Conservation (phyloP, 2,888 invertebrate genomes). For the Parnassius mnemosyne region DNA sequence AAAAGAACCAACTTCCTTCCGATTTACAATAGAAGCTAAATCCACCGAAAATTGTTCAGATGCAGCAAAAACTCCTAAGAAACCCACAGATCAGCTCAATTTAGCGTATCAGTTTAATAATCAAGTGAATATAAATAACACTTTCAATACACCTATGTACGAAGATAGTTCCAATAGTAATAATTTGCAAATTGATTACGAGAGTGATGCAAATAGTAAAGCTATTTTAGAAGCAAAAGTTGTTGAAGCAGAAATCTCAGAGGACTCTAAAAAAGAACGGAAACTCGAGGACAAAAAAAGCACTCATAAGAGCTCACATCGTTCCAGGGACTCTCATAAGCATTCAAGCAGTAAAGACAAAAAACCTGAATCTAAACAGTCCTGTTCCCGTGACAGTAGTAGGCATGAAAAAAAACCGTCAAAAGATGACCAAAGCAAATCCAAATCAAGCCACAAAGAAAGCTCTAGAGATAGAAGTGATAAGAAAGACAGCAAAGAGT, state of each 20-base stretch:
- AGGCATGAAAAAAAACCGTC: conserved; percentile 61
- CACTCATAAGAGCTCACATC: conserved; percentile 63
- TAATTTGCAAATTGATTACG: conserved; percentile 70
- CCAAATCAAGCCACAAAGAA: conserved; percentile 59
- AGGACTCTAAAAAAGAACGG: conserved; percentile 58
- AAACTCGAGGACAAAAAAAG: conserved; percentile 59
- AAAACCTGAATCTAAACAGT: conserved; percentile 62
- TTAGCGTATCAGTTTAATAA: conserved; percentile 63
- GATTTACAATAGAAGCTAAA: conserved; percentile 66
- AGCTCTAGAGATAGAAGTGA: conserved; percentile 58
- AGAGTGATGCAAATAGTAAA: conserved; percentile 74
- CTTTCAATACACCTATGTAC: conserved; percentile 62
- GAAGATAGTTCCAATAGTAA: conserved; percentile 75
- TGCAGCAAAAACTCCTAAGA: conserved; percentile 48
- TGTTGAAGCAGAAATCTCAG: conserved; percentile 57
- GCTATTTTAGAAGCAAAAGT: conserved; percentile 56
- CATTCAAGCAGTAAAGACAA: conserved; percentile 68
- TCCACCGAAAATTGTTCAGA: conserved; percentile 53
- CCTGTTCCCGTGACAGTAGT: conserved; percentile 61
- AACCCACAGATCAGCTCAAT: conserved; percentile 50
- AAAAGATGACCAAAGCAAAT: conserved; percentile 61
- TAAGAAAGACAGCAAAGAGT: conserved; percentile 63
- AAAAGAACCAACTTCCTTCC: conserved; percentile 62
- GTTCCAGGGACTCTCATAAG: conserved; percentile 65
- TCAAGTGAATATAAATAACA: conserved; percentile 61